Percentiles rank a stretch among this genome's conserved stretches.
Evolutionary conservation across 2,113 vertebrate species (phyloP).

Genomic region (Microcebus ravelobensis): DNA sequence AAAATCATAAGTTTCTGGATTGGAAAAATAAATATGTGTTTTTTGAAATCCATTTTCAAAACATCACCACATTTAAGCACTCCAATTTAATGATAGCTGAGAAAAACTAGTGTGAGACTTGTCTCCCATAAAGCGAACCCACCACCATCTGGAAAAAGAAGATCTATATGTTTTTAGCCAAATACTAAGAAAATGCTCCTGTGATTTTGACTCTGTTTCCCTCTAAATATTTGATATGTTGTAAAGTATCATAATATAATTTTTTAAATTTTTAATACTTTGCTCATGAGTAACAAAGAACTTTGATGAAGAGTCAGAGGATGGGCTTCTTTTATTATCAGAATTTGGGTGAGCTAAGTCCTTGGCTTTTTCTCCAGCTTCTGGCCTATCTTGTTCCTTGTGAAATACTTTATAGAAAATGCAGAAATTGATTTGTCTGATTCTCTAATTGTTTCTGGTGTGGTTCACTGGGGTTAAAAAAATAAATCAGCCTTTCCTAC

Average conservation of each 20-base stretch:
- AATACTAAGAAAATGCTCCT: neutral
- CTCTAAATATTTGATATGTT: neutral
- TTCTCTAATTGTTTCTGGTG: neutral
- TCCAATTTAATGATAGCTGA: conserved; percentile 65
- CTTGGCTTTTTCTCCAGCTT: neutral
- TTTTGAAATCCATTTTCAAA: conserved; percentile 57
- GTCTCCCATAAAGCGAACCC: neutral
- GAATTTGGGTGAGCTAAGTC: neutral
- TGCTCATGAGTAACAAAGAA: neutral
- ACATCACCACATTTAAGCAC: conserved; percentile 71
- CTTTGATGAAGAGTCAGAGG: neutral
- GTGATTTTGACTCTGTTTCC: neutral
- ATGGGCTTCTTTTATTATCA: neutral
- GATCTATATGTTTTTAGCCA: neutral
- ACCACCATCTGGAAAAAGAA: conserved; percentile 54
- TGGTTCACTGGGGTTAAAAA: neutral
- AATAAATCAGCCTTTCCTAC: neutral
- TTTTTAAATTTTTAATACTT: neutral
- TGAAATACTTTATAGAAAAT: neutral
- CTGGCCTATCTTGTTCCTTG: neutral
- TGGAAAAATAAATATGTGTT: neutral
- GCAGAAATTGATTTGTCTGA: neutral
- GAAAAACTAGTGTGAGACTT: conserved; percentile 65
- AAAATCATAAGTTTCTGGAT: conserved; percentile 18
- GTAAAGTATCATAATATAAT: neutral